These are phyloP conservation scores for Clunio marinus DNA, from an alignment of 2,888 invertebrate species.

Conservation along the genomic window DNA sequence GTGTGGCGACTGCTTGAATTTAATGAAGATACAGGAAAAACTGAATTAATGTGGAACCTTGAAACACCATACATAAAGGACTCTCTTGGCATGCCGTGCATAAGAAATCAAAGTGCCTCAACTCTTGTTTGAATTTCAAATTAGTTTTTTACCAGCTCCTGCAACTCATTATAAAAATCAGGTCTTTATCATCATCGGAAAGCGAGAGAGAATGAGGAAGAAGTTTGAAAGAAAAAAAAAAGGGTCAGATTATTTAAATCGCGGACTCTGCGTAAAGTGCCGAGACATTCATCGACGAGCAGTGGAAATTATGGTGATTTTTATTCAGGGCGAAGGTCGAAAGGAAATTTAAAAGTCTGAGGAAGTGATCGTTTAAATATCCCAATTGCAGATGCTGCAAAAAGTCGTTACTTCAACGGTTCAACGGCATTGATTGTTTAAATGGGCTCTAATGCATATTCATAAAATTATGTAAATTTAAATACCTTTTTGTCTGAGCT, in stretches of 20 bases:
- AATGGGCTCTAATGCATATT: slow-evolving; percentile 31
- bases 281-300: not conserved
- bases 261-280: slow-evolving; percentile 32
- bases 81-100: slow-evolving; percentile 29
- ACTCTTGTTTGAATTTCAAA: slow-evolving; percentile 34
- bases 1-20: slow-evolving; percentile 13
- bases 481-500: slow-evolving; percentile 27
- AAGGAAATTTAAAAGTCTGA: slow-evolving; percentile 20
- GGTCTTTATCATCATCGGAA: slow-evolving; percentile 34
- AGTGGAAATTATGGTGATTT: not conserved
- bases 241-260: slow-evolving; percentile 36
- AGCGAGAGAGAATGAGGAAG: not conserved
- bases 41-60: slow-evolving; percentile 22
- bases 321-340: slow-evolving; percentile 13
- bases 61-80: slow-evolving; percentile 23
- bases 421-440: not conserved
- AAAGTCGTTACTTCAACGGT: not conserved
- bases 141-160: slow-evolving; percentile 33
- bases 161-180: slow-evolving; percentile 38
- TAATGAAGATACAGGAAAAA: not conserved
- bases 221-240: too few relatives aligned
- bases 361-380: slow-evolving; percentile 18
- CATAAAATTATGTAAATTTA: slow-evolving; percentile 39
- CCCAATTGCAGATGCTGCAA: slow-evolving; percentile 18
- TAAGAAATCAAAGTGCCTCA: slow-evolving; percentile 29